Evolutionary conservation across 2,888 invertebrate species (phyloP), one percentile per base, ranked within the genome.

Genomic region (Tachina lurida): DNA sequence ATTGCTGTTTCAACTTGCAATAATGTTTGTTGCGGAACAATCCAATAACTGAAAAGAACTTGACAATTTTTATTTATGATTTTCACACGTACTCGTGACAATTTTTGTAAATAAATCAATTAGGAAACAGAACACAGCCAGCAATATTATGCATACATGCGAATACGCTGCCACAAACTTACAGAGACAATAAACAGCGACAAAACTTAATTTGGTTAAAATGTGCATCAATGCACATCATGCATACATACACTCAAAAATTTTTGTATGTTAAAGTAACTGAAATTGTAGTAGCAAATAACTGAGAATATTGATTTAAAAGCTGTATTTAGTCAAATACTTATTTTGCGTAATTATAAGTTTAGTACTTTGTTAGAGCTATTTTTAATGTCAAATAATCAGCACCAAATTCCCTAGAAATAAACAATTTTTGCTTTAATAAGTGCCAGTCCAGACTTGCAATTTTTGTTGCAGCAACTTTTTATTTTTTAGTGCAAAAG

Each of bases 81-180:
- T 86, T 86, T 86, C 86, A 83, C 86, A 86, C 86, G 79, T 83
- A 79, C 39, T 31, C 79, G 71, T 83, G 83, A 86, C 86, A 86
- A 83, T 86, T 86, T 79, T 73, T 68, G 83, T 71, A 83, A 83
- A 86, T 86, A 86, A 86, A 86, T 86, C 86, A 86, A 83, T 83
- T 83, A 83, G 78, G 63, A n/a, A 68, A 71, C 70, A 80, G 60
- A 52, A 52, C 65, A 70, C 63, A 31, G 54, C 19, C 65, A 73
- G 60, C 60, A 62, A n/a, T 41, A 31, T 31, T 31, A 31, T 31
- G 7, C 31, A 31, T 31, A 31, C 31, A 39, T 10, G n/a, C 49
- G 10, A 1, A 8, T 31, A 49, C 62, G 13, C 49, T 31, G 19
- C 4, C 41, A 52, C 58, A 45, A 75, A 52, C 41, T 8, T 12